These are phyloP conservation scores for Diarsia dahlii DNA, from an alignment of 2,888 invertebrate genomes.

Conservation along the genomic window DNA sequence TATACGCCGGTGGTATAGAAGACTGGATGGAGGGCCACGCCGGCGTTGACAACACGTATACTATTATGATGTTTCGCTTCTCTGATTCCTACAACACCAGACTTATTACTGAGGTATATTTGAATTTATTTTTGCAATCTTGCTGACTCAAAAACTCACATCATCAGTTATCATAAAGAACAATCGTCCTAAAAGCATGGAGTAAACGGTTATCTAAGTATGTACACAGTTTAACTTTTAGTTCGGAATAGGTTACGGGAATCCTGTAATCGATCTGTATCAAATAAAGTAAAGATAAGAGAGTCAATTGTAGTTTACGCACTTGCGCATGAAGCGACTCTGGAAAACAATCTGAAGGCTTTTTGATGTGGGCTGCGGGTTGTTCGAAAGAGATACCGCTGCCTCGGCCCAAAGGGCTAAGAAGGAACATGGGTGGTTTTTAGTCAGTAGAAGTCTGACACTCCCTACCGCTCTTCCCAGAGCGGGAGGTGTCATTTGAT, in stretches of 20 bases:
- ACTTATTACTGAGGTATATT: conserved; percentile 79
- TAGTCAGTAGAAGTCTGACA: too few relatives aligned
- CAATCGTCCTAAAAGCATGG: not conserved
- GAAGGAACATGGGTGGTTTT: too few relatives aligned
- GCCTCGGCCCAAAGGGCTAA: too few relatives aligned
- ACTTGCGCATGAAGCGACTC: not conserved
- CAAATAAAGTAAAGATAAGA: not conserved
- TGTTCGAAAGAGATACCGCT: too few relatives aligned
- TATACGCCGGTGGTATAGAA: conserved; percentile 87
- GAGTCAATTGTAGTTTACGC: not conserved
- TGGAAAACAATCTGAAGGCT: not conserved
- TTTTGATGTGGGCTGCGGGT: not conserved
- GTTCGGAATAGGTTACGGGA: not conserved
- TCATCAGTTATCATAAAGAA: not conserved
- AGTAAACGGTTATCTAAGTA: not conserved
- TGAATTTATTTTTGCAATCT: conserved; percentile 10
- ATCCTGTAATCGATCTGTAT: not conserved
- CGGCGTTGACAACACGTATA: conserved; percentile 86
- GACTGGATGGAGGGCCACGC: conserved; percentile 88
- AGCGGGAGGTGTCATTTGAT: too few relatives aligned
- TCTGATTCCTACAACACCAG: conserved; percentile 79
- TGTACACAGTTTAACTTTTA: not conserved
- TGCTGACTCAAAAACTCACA: not conserved
- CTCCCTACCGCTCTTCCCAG: too few relatives aligned
- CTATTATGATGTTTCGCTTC: conserved; percentile 85